phyloP scores from a whole-genome alignment of 2,113 vertebrate species.

The Morone saxatilis region DNA sequence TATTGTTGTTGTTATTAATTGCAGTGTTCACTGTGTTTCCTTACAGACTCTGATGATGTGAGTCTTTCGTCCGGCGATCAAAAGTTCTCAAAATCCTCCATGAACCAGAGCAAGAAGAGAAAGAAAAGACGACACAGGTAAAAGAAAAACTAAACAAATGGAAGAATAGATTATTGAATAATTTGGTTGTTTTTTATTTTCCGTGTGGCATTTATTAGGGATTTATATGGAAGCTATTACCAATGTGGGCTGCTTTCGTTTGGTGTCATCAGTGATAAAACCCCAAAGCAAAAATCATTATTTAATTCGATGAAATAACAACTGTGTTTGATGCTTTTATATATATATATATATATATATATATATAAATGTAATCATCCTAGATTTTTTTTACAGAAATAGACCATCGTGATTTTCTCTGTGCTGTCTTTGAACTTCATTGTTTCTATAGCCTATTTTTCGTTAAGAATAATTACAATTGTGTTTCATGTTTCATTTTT shows the following conservation, averaged over 20 bases:
- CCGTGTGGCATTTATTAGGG: neutral
- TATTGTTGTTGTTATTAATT: neutral
- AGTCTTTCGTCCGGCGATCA: conserved; percentile 90
- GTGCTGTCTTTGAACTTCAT: neutral
- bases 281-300: neutral
- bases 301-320: neutral
- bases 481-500: neutral
- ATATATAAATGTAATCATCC: neutral
- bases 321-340: neutral
- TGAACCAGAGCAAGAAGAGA: conserved; percentile 95
- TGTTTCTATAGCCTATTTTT: neutral
- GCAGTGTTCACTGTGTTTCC: conserved; percentile 1
- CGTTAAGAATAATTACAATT: neutral
- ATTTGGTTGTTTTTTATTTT: neutral
- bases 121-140: conserved; percentile 98
- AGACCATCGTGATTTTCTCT: neutral
- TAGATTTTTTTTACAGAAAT: neutral
- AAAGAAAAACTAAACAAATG: neutral
- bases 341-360: too few species aligned
- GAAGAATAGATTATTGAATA: neutral
- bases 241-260: neutral
- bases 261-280: neutral
- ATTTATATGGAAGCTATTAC: neutral
- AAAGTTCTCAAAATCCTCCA: conserved; percentile 91
- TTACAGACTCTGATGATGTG: conserved; percentile 95